Evolutionary conservation across 2,797 vertebrate species (phyloP).

Genomic region (Fratercula arctica): DNA sequence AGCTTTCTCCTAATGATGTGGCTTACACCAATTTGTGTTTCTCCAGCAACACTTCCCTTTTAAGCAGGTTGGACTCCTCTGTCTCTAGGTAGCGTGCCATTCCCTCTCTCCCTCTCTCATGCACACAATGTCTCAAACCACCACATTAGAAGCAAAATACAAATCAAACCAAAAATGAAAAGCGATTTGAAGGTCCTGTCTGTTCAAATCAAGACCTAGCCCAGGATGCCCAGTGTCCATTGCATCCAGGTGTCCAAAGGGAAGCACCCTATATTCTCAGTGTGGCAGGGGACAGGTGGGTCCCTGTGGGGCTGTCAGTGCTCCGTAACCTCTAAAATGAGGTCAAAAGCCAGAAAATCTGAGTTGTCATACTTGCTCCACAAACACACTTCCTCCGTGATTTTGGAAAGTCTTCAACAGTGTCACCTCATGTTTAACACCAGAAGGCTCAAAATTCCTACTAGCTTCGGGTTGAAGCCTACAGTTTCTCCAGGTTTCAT

Average conservation of each 20-base stretch:
- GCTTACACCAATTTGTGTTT: constrained; percentile 53
- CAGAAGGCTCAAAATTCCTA: background rate
- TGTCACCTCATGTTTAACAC: background rate
- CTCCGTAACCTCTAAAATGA: background rate
- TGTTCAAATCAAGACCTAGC: background rate
- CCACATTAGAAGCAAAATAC: background rate
- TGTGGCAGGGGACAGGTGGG: rapidly evolving
- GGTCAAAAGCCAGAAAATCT: background rate
- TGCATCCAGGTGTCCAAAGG: background rate
- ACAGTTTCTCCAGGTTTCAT: background rate
- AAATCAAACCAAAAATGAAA: background rate
- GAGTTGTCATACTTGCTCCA: background rate
- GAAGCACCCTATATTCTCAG: background rate
- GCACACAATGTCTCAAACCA: background rate
- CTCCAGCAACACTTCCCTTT: constrained; percentile 24
- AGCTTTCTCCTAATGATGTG: constrained; percentile 61
- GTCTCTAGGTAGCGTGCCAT: constrained; percentile 7
- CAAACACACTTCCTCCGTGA: background rate
- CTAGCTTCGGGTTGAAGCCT: background rate
- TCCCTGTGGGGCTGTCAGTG: background rate
- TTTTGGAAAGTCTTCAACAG: background rate
- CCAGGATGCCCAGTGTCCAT: rapidly evolving
- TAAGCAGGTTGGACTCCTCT: constrained; percentile 4
- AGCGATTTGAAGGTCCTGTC: background rate
- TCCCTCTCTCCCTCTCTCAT: background rate